These are phyloP conservation scores for Hydrozoanthus gracilis DNA, from an alignment of 92 coral and sea anemone genomes.

Conservation along the genomic window DNA sequence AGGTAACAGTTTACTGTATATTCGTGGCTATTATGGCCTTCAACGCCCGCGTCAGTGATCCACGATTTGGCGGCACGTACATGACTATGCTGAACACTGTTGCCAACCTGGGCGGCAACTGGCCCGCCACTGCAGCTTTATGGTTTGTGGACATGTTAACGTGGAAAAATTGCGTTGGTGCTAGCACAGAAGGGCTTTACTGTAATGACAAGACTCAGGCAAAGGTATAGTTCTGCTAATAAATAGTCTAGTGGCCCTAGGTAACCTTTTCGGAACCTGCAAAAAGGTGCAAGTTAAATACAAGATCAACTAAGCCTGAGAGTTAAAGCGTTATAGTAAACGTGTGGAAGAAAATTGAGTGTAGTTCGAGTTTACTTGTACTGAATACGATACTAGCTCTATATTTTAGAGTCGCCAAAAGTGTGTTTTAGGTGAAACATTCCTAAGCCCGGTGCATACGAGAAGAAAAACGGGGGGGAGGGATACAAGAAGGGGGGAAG, in stretches of 20 bases:
- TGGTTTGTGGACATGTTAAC: conserved; percentile 96
- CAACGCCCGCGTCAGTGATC: conserved; percentile 93
- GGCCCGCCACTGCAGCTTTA: conserved; percentile 89
- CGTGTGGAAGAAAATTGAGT: no score
- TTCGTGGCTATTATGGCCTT: conserved; percentile 94
- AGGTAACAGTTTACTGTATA: conserved; percentile 91
- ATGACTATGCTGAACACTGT: conserved; percentile 92
- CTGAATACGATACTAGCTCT: no score
- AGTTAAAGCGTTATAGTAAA: no score
- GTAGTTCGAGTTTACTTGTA: no score
- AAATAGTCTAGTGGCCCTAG: background rate
- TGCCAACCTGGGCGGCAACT: conserved; percentile 91
- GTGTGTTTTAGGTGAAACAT: no score
- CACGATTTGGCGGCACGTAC: conserved; percentile 95
- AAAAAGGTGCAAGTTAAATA: background rate
- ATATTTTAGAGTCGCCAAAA: no score
- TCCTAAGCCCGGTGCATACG: no score
- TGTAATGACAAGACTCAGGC: conserved; percentile 66
- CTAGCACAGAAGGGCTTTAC: conserved; percentile 52
- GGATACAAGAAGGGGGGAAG: no score
- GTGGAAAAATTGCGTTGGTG: conserved; percentile 83
- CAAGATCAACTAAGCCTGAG: no score
- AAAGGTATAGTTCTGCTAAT: background rate
- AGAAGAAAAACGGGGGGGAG: no score
- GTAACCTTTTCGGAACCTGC: background rate